Evolutionary conservation across 2,797 vertebrate species (phyloP), one percentile per base, ranked within the genome.

Genomic region (Octomys mimax): DNA sequence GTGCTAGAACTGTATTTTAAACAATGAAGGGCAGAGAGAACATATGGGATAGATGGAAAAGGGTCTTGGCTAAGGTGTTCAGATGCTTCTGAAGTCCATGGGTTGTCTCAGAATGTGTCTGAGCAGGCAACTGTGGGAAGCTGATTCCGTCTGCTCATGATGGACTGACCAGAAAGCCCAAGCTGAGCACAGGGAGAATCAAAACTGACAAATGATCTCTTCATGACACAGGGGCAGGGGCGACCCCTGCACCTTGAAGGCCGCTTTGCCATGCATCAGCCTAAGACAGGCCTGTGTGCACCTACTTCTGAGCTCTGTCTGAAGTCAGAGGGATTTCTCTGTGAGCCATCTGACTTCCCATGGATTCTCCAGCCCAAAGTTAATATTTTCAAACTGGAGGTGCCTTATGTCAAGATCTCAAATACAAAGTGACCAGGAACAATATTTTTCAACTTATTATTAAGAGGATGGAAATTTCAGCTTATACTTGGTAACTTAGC

Each of bases 191-290:
- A 66, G 8, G 57, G 33, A 88, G 66, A 94, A 80, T 62, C 80
- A 89, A 85, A 94, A 89, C 26, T 49, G 66, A 93, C n/a, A 86
- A 52, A 68, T 85, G 66, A 5, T 85, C 96, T 91, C 89, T 54
- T 93, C 73, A 90, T 68, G 61, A 78, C n/a, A 57, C 78, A 62
- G 59, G 70, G 49, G 79, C 86, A 85, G 77, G 78, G 61, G 75
- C 85, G 54, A 33, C 18, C 80, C 26, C 54, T 19, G 2, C 14
- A 33, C 14, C 21, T 68, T 31, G 19, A 73, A 66, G 49, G 28
- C 70, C 3, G 1, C 31, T 84, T 31, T 68, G 42, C 28, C 57
- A 28, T 49, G 92, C 95, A 64, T 82, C 91, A 89, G 62, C 62
- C 13, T 16, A 57, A 80, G 59, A 36, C 61, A 68, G 24, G n/a